Conservation (phyloP, 2,113 vertebrate genomes). For the Glaucomys volans region DNA sequence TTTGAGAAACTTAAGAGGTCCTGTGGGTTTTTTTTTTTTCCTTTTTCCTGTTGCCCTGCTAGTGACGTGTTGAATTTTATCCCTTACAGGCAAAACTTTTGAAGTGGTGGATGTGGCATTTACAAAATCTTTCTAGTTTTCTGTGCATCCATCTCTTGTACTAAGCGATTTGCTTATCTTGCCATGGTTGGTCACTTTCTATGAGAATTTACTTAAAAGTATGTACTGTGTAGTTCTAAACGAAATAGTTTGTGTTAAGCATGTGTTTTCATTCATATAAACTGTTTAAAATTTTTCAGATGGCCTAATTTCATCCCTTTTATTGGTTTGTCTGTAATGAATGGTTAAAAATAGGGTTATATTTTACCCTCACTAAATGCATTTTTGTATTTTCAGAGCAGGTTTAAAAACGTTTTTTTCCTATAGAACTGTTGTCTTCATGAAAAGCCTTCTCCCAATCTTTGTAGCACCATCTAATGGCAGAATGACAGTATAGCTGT, state of each 20-base stretch:
- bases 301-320: slow-evolving; percentile 86
- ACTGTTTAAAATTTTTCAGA: slow-evolving; percentile 86
- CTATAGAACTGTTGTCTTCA: slow-evolving; percentile 80
- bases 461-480: slow-evolving; percentile 86
- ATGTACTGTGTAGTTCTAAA: slow-evolving; percentile 87
- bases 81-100: slow-evolving; percentile 82
- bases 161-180: slow-evolving; percentile 82
- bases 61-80: slow-evolving; percentile 80
- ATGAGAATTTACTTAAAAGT: slow-evolving; percentile 85
- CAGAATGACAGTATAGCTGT: slow-evolving; percentile 81
- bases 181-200: slow-evolving; percentile 86
- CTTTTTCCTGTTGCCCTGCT: slow-evolving; percentile 59
- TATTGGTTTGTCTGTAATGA: slow-evolving; percentile 85
- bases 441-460: slow-evolving; percentile 77
- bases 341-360: slow-evolving; percentile 84
- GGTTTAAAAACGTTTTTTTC: slow-evolving; percentile 76
- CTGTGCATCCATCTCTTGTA: slow-evolving; percentile 87
- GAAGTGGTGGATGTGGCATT: slow-evolving; percentile 86
- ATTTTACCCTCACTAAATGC: slow-evolving; percentile 76
- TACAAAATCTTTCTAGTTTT: slow-evolving; percentile 80
- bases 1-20: slow-evolving; percentile 81
- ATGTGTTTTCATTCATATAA: slow-evolving; percentile 89
- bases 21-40: slow-evolving; percentile 57
- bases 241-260: slow-evolving; percentile 88
- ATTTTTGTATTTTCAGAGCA: slow-evolving; percentile 84